Base-by-base conservation (phyloP, 2,888 invertebrate genomes). In the Ommatoiulus sabulosus region DNA sequence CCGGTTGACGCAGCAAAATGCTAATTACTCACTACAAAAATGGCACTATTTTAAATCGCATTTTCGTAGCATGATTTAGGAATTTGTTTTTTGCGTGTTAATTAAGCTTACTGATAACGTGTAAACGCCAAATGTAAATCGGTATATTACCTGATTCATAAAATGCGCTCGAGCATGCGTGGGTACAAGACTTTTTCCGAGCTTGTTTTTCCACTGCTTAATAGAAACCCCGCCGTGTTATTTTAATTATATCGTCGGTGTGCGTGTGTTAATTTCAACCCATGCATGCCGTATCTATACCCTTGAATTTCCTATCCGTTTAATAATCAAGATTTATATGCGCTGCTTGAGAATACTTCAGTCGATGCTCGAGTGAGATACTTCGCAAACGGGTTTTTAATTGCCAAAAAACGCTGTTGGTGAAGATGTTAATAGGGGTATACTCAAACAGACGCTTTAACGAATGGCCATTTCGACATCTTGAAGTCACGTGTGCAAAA, bases 281-380 rank as follows among this genome's bases (percentile, higher is more conserved):
- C 72, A 24, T 24, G 72, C 72, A 72, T 72, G 24, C 0, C 72
- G 80, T 43, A 35, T 24, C 80, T 80, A 48, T 48, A 35, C 80
- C 80, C 80, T 80, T 35, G 80, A 35, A 80, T 80, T 80, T 80
- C 35, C 35, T 80, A 80, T 80, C 80, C 80, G 10, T 35, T 35
- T 24, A 24, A 80, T 80, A 80, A 80, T 80, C 35, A 80, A 80
- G 80, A 80, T 80, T 80, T 80, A 80, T 80, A 80, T 80, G 80
- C 80, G 35, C 35, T 8, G 80, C 80, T 52, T 80, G 80, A 80
- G 80, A 35, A 80, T 35, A 35, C 72, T 72, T 35, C 35, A 43
- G 80, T 80, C 80, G 80, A 80, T 80, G 80, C 80, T 24, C 15
- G 80, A 35, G 80, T 12, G 80, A 80, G 80, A 80, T 35, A 80